Evolutionary conservation across 2,113 vertebrate species (phyloP).

Genomic region (Hyperoodon ampullatus): DNA sequence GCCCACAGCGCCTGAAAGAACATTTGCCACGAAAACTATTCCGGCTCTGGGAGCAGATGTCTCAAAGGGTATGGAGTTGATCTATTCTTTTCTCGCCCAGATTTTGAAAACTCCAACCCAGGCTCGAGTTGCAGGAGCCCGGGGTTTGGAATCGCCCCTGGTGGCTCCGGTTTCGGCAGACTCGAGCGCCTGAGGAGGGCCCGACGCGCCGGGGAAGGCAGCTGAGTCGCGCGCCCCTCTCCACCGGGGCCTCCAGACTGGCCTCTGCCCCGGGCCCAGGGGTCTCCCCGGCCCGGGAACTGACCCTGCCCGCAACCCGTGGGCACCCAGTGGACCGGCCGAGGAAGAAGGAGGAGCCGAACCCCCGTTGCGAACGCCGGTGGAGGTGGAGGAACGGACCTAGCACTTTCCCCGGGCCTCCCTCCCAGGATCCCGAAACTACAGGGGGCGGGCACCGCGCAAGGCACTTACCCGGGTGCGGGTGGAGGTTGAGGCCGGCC

Average conservation of each 20-base stretch:
- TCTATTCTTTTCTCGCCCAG: neutral
- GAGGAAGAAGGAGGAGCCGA: neutral
- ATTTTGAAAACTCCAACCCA: neutral
- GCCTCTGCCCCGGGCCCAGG: neutral
- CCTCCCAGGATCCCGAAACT: neutral
- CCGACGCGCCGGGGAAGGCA: neutral
- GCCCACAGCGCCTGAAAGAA: neutral
- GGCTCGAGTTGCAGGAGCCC: neutral
- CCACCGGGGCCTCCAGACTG: neutral
- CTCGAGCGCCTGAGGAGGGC: neutral
- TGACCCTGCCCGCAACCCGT: neutral
- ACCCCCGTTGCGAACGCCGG: neutral
- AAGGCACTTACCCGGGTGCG: constrained; percentile 93
- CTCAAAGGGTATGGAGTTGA: neutral
- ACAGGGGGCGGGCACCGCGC: neutral
- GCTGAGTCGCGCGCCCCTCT: neutral
- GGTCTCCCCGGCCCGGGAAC: neutral
- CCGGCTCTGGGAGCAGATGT: neutral
- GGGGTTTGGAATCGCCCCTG: neutral
- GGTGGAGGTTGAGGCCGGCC: constrained; percentile 93
- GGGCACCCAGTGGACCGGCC: neutral
- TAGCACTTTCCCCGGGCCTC: neutral
- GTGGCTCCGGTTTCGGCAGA: neutral
- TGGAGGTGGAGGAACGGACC: neutral
- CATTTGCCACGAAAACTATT: neutral